Evolutionary conservation across 2,113 vertebrate species (phyloP).

Genomic region (Otus sunia): DNA sequence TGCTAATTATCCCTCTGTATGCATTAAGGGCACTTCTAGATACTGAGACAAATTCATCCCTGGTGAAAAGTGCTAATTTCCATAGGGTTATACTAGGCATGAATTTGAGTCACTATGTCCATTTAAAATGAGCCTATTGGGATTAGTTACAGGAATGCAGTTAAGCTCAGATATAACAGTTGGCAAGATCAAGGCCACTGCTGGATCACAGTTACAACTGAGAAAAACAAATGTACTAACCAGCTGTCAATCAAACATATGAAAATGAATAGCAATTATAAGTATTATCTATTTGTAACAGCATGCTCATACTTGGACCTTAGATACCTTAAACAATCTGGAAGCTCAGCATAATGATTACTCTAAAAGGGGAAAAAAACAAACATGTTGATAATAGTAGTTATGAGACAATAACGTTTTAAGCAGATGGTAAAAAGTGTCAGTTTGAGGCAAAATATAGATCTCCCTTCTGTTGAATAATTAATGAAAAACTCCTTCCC

Average conservation of each 20-base stretch:
- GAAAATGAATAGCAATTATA: not conserved
- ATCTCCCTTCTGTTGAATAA: constrained; percentile 41
- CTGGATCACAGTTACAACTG: not conserved
- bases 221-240: constrained; percentile 7
- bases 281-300: not conserved
- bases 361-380: not conserved
- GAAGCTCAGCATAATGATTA: not conserved
- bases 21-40: not conserved
- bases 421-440: constrained; percentile 40
- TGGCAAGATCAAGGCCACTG: not conserved
- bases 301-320: not conserved
- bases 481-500: not conserved
- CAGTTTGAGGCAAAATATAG: constrained; percentile 24
- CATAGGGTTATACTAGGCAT: not conserved
- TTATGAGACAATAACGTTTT: constrained; percentile 15
- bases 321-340: constrained; percentile 9
- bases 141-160: not conserved
- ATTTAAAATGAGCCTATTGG: not conserved
- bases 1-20: not conserved
- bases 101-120: not conserved
- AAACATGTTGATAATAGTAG: not conserved
- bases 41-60: not conserved
- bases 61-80: constrained; percentile 16
- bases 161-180: not conserved
- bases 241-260: not conserved